A percentile compares a stretch with the other conserved stretches of the same genome.
Conservation (phyloP, 1,140 invertebrate genomes). For the Physella acuta region DNA sequence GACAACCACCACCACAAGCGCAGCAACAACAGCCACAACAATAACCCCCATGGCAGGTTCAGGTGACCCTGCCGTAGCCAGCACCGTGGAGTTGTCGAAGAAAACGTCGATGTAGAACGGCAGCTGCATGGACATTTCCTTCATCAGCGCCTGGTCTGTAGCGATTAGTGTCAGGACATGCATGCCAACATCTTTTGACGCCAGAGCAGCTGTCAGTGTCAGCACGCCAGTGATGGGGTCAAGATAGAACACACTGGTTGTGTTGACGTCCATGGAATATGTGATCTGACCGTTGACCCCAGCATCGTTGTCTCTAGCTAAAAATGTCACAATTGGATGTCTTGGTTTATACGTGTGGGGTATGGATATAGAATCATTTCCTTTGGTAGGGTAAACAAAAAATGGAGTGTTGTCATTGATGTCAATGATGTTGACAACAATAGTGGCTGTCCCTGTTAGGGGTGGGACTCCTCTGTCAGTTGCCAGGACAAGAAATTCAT, state of each 20-base stretch:
- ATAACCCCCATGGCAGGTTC: conserved; percentile 39
- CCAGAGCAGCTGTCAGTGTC: conserved; percentile 64
- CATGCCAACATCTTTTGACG: conserved; percentile 72
- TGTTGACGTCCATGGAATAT: conserved; percentile 79
- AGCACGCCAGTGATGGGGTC: conserved; percentile 78
- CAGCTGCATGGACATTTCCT: conserved; percentile 77
- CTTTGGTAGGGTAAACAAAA: conserved; percentile 71
- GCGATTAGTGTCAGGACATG: conserved; percentile 84
- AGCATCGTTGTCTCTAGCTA: conserved; percentile 37
- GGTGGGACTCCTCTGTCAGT: conserved; percentile 57
- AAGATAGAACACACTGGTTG: conserved; percentile 82
- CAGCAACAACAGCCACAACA: conserved; percentile 9
- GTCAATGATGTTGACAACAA: conserved; percentile 72
- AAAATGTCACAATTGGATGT: conserved; percentile 56
- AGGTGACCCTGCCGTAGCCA: conserved; percentile 44
- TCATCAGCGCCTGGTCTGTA: conserved; percentile 81
- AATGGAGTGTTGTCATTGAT: conserved; percentile 89
- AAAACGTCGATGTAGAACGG: conserved; percentile 68
- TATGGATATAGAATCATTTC: conserved; percentile 67
- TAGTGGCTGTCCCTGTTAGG: conserved; percentile 64
- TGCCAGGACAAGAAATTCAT: conserved; percentile 70
- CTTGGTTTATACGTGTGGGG: conserved; percentile 82
- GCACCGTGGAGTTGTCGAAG: conserved; percentile 58
- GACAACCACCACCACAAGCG: conserved; percentile 12
- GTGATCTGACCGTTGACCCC: conserved; percentile 85